Conservation (phyloP, 2,888 invertebrate species). For the Tetropium fuscum region DNA sequence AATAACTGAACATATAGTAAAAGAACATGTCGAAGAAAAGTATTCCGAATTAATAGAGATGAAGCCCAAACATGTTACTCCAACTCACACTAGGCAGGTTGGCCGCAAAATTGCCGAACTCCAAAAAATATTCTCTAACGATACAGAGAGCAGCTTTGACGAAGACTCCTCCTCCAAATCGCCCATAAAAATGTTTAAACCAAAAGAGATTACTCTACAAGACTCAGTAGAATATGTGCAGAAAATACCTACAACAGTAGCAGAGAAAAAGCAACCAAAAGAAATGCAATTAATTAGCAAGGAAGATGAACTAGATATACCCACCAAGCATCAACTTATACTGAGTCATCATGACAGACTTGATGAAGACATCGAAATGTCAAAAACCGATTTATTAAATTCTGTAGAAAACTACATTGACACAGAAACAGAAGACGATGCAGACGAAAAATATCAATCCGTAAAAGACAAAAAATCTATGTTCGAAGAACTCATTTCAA, state of each 20-base stretch:
- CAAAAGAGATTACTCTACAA: slow-evolving; percentile 37
- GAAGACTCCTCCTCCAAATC: slow-evolving; percentile 40
- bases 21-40: slow-evolving; percentile 43
- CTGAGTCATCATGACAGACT: slow-evolving; percentile 11
- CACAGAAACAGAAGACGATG: slow-evolving; percentile 38
- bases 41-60: slow-evolving; percentile 34
- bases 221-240: not conserved
- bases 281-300: not conserved
- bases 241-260: not conserved
- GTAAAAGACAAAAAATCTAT: slow-evolving; percentile 60
- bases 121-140: slow-evolving; percentile 65
- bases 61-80: slow-evolving; percentile 46
- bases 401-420: not conserved
- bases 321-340: slow-evolving; percentile 1
- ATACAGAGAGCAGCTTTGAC: slow-evolving; percentile 39
- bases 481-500: slow-evolving; percentile 62
- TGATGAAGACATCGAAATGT: slow-evolving; percentile 21
- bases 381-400: not conserved
- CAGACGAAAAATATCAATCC: slow-evolving; percentile 53
- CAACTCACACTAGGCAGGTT: slow-evolving; percentile 61
- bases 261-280: not conserved
- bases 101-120: slow-evolving; percentile 67
- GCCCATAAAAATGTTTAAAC: slow-evolving; percentile 35
- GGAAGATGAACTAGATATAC: not conserved
- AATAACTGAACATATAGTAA: slow-evolving; percentile 42